Evolutionary conservation across 2,113 vertebrate genomes (phyloP), one percentile per base, ranked within the genome.

Genomic region (Petaurus breviceps): DNA sequence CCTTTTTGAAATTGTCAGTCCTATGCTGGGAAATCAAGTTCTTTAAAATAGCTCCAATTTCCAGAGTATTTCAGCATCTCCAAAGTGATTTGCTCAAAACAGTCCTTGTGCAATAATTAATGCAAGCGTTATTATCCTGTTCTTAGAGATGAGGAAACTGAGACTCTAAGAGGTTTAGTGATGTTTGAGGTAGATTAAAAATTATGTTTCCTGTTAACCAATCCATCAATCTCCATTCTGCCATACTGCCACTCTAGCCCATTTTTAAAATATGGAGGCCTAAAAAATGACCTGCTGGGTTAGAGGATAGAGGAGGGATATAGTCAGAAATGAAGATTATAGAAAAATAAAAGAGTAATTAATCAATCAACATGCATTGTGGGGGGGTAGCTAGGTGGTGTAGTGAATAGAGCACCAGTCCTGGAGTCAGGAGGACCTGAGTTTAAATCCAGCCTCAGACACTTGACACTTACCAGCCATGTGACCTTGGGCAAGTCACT

Each of bases 41-140:
- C 68, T 84, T n/a, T n/a, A 43, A 37, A 84, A n/a, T 43, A 84
- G 16, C 5, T 43, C 37, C 8, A 43, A 23, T 84, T 84, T 43
- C n/a, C 68, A 23, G n/a, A 43, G 6, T 43, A 7, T 5, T 37
- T 8, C 43, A 84, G 2, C 19, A 43, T 84, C 19, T 8, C 37
- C 19, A 23, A 84, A 43, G 19, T 84, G 37, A n/a, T 84, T 84
- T 84, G 7, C 52, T 68, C 12, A 46, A 8, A 95, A 54, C 16
- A 55, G 77, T 91, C 94, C 84, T 46, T 94, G 8, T 91, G 2
- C 26, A 68, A 2, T 52, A 93, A 94, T 57, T 24, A 77, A 11
- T 25, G 8, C 84, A 92, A 8, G 91, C 52, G 68, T 92, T 93
- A 25, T 93, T 94, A 54, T 93, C 28, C 24, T 95, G 89, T 57